Evolutionary conservation across 2,113 vertebrate genomes (phyloP).

Genomic region (Cinclus cinclus): DNA sequence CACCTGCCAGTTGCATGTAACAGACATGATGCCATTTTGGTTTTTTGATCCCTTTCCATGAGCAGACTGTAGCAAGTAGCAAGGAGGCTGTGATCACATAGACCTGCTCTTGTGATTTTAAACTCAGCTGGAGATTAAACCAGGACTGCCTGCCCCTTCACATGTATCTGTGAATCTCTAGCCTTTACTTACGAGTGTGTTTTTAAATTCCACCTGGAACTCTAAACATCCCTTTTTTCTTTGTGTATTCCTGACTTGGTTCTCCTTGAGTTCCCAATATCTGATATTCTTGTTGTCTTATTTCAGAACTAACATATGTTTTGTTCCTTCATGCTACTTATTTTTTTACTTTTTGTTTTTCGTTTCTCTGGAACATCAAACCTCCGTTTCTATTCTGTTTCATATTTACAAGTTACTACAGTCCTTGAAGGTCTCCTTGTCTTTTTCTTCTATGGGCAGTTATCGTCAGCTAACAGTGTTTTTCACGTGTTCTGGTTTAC

Average conservation of each 20-base stretch:
- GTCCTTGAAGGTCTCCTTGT: background rate
- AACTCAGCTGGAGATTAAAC: background rate
- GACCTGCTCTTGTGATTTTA: background rate
- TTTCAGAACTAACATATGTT: background rate
- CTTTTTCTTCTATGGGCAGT: background rate
- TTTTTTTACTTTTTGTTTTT: background rate
- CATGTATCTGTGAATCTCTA: background rate
- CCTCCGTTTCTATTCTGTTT: background rate
- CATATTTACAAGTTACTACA: background rate
- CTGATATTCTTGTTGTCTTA: background rate
- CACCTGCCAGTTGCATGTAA: background rate
- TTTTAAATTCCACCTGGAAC: background rate
- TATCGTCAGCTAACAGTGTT: background rate
- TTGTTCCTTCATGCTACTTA: background rate
- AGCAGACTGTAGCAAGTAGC: background rate
- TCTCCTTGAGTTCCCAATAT: background rate
- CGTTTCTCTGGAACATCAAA: background rate
- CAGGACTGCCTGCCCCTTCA: background rate
- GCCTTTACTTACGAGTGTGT: background rate
- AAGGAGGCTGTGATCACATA: rapidly evolving
- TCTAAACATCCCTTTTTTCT: background rate
- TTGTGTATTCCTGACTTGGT: background rate
- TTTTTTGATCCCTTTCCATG: background rate
- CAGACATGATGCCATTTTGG: background rate
- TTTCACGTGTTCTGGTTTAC: background rate